Evolutionary conservation across 2,797 vertebrate species (phyloP).

Genomic region (Falco rusticolus): DNA sequence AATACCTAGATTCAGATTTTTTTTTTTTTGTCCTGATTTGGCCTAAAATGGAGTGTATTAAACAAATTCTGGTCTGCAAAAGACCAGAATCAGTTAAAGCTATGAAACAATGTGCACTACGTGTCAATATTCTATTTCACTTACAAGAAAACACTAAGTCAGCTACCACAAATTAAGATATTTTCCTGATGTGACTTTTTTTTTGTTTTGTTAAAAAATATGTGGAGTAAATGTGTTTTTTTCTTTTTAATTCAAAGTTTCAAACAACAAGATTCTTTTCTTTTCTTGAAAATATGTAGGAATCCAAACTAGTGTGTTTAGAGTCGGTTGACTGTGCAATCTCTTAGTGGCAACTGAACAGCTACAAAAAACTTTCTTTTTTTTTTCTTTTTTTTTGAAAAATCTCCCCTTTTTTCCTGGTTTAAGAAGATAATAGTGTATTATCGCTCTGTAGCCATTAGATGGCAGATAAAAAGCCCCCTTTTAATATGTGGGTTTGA

Average conservation of each 20-base stretch:
- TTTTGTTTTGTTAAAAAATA: constrained; percentile 86
- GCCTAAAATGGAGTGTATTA: constrained; percentile 96
- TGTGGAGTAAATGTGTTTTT: constrained; percentile 85
- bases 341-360: constrained; percentile 99
- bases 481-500: constrained; percentile 85
- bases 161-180: constrained; percentile 92
- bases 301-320: constrained; percentile 96
- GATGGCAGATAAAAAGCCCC: constrained; percentile 92
- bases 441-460: constrained; percentile 95
- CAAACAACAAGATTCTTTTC: constrained; percentile 89
- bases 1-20: constrained; percentile 91
- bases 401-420: constrained; percentile 87
- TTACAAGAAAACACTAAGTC: constrained; percentile 89
- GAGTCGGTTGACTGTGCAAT: constrained; percentile 99
- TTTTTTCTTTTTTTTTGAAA: constrained; percentile 83
- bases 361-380: constrained; percentile 89
- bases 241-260: constrained; percentile 84
- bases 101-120: constrained; percentile 91
- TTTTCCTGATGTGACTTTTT: constrained; percentile 90
- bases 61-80: constrained; percentile 87
- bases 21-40: constrained; percentile 91
- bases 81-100: constrained; percentile 89
- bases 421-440: constrained; percentile 93
- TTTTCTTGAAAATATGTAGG: constrained; percentile 89
- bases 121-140: constrained; percentile 88